Conservation (phyloP, 30 jellyfish, hydroid and myxozoan species). For the Nemopilema nomurai region DNA sequence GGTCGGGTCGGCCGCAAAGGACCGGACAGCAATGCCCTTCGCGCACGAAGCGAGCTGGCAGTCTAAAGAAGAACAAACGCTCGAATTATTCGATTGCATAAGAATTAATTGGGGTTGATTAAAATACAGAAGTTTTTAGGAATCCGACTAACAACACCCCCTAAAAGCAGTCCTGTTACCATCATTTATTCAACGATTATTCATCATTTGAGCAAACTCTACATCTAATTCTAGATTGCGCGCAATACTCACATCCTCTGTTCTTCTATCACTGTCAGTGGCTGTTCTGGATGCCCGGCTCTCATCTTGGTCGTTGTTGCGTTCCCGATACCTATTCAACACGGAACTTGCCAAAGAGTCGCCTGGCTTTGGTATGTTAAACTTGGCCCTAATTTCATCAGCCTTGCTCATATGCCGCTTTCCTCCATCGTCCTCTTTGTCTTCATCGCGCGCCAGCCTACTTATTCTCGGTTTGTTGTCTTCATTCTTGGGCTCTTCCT, state of each 20-base stretch:
- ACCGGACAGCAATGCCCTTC: conserved; percentile 21
- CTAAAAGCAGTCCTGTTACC: too few species aligned
- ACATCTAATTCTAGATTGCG: too few species aligned
- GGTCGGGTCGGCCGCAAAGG: conserved; percentile 63
- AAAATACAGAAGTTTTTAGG: too few species aligned
- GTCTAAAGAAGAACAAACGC: conserved; percentile 2
- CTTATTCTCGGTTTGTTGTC: conserved; percentile 31
- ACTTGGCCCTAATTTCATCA: conserved; percentile 62
- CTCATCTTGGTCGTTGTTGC: conserved; percentile 37
- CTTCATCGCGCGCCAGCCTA: conserved; percentile 26
- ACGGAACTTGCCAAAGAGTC: conserved; percentile 63
- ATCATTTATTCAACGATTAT: too few species aligned
- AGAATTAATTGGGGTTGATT: too few species aligned
- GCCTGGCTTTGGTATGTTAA: conserved; percentile 70
- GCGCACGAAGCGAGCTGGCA: conserved; percentile 33
- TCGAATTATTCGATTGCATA: too few species aligned
- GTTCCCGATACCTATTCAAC: conserved; percentile 34
- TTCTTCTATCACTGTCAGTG: conserved; percentile 28
- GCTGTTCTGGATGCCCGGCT: not conserved
- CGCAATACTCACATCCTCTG: conserved; percentile 54
- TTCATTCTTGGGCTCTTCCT: conserved; percentile 12
- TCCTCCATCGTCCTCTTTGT: conserved; percentile 35
- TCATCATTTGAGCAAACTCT: too few species aligned
- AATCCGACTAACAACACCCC: too few species aligned
- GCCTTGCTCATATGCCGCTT: conserved; percentile 60